Percentiles rank a stretch among this genome's conserved stretches.
These are phyloP conservation scores for Anorthoa munda DNA, from an alignment of 2,888 invertebrate genomes.

Conservation along the genomic window DNA sequence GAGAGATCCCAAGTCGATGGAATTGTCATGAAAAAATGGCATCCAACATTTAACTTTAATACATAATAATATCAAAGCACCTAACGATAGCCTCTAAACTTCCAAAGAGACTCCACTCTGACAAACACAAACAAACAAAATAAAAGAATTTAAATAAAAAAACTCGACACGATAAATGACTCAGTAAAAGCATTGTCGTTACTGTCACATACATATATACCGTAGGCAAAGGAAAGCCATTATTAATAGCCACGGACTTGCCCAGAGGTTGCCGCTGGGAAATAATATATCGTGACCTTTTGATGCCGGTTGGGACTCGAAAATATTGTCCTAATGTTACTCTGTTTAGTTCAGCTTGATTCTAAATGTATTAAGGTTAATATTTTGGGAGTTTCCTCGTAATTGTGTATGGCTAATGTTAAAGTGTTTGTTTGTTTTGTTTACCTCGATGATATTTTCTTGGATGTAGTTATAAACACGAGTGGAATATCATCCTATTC, in stretches of 20 bases:
- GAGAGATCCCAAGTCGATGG: too few species aligned
- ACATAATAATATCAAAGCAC: too few species aligned
- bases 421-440: conserved; percentile 2
- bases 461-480: neutral
- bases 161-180: conserved; percentile 79
- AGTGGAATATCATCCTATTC: neutral
- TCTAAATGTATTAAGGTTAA: conserved; percentile 47
- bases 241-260: conserved; percentile 84
- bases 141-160: conserved; percentile 76
- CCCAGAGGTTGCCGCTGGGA: conserved; percentile 78
- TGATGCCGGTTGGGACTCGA: conserved; percentile 71
- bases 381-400: conserved; percentile 24
- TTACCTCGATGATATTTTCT: neutral
- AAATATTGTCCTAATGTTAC: conserved; percentile 64
- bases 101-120: neutral
- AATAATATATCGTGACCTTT: conserved; percentile 83
- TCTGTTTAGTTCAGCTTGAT: conserved; percentile 39
- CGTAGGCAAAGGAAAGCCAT: conserved; percentile 83
- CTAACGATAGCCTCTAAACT: neutral
- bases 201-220: conserved; percentile 87
- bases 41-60: too few species aligned
- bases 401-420: conserved; percentile 1
- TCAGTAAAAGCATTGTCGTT: conserved; percentile 85
- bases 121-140: conserved; percentile 11
- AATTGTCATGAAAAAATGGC: too few species aligned